Conservation (phyloP, 2,888 invertebrate genomes). For the Phragmatobia fuliginosa region DNA sequence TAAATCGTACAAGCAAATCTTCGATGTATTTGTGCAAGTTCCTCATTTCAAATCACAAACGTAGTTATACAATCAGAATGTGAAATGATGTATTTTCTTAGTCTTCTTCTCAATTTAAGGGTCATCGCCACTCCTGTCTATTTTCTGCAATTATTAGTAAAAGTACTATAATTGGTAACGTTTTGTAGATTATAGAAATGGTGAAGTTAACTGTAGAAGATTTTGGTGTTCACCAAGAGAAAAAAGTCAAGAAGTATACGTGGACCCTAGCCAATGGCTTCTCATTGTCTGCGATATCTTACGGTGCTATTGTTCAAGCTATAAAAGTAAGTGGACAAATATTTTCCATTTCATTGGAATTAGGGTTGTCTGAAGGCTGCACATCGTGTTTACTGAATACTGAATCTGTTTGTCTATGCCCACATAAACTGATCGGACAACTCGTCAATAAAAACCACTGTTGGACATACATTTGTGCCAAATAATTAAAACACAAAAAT, state of each 20-base stretch:
- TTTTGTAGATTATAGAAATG: constrained; percentile 57
- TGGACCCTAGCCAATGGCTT: constrained; percentile 87
- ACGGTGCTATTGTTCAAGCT: constrained; percentile 93
- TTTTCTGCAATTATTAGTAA: too few species aligned
- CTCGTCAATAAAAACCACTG: too few species aligned
- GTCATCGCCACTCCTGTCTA: too few species aligned
- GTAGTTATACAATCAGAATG: too few species aligned
- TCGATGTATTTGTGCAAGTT: too few species aligned
- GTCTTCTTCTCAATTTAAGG: too few species aligned
- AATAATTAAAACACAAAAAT: background rate
- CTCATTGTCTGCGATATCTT: constrained; percentile 89
- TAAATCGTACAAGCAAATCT: too few species aligned
- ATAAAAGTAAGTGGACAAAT: constrained; percentile 79
- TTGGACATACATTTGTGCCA: too few species aligned
- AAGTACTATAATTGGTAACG: background rate
- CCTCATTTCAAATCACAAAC: too few species aligned
- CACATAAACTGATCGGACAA: background rate
- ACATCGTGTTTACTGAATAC: background rate
- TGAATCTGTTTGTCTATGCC: background rate
- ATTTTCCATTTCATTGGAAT: background rate
- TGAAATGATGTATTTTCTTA: too few species aligned
- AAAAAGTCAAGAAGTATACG: constrained; percentile 86
- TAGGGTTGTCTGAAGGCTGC: too few species aligned
- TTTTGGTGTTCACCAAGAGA: constrained; percentile 62
- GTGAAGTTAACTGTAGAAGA: constrained; percentile 66